A percentile compares a stretch with the other conserved stretches of the same genome.
These are phyloP conservation scores for Thalassarche chlororhynchos DNA, from an alignment of 2,113 vertebrate genomes.

Conservation along the genomic window DNA sequence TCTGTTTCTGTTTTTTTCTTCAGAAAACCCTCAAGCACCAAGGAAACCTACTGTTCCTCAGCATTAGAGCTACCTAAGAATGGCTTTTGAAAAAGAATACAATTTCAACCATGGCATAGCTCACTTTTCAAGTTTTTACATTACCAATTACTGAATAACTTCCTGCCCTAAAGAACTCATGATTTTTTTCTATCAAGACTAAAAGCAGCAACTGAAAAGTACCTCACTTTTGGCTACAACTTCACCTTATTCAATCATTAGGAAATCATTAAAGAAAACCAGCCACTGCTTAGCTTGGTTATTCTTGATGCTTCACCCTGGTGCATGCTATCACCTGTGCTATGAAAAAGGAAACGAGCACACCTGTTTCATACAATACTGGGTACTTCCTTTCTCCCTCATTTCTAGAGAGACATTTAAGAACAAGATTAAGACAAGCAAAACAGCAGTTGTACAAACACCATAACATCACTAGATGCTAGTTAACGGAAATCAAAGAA, in stretches of 20 bases:
- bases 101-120: neutral
- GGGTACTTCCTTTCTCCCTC: neutral
- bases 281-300: neutral
- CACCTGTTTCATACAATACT: neutral
- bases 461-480: neutral
- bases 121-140: neutral
- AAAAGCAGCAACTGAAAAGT: neutral
- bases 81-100: neutral
- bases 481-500: neutral
- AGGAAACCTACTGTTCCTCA: neutral
- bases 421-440: neutral
- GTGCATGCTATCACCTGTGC: neutral
- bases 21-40: neutral
- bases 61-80: neutral
- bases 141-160: neutral
- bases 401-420: neutral
- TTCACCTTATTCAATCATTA: neutral
- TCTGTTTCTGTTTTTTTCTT: neutral
- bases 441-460: neutral
- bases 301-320: neutral
- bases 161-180: neutral
- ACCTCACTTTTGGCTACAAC: neutral
- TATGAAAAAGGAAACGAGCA: neutral
- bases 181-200: neutral
- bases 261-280: neutral